These are phyloP conservation scores for Cephalophus harveyi DNA, from an alignment of 2,113 vertebrate genomes.

Conservation along the genomic window DNA sequence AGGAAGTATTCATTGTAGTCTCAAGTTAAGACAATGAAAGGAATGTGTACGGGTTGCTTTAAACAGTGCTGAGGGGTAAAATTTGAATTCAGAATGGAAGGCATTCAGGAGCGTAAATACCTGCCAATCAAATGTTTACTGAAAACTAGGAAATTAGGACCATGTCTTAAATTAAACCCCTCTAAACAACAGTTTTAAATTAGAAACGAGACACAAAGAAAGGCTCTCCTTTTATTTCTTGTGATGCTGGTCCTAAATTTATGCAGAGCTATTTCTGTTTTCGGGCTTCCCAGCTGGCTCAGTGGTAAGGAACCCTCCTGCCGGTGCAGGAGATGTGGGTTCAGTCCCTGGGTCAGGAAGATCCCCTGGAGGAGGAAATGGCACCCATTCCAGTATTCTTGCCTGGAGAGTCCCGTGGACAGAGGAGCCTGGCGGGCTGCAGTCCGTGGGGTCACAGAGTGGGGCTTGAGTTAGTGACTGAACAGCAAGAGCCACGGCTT, in stretches of 20 bases:
- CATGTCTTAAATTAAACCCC: background rate
- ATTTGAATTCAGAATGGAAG: background rate
- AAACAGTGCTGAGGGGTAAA: background rate
- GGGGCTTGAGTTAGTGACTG: background rate
- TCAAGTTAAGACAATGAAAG: background rate
- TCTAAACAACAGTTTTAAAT: background rate
- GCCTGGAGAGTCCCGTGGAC: background rate
- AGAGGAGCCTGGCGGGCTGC: background rate
- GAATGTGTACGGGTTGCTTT: background rate
- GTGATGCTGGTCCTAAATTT: background rate
- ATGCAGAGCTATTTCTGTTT: background rate
- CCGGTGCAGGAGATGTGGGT: background rate
- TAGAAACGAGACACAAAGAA: background rate
- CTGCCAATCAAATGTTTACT: background rate
- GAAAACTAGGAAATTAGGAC: background rate
- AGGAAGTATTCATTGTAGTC: background rate
- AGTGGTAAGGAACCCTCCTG: background rate
- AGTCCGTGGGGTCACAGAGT: background rate
- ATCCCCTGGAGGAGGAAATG: background rate
- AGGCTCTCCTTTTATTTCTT: background rate
- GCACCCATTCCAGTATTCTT: background rate
- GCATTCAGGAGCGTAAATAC: background rate
- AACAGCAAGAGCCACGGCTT: accelerated
- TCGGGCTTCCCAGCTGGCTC: background rate
- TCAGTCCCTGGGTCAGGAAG: background rate